Conservation (phyloP, 2,113 vertebrate genomes). For the Anser brachyrhynchus region DNA sequence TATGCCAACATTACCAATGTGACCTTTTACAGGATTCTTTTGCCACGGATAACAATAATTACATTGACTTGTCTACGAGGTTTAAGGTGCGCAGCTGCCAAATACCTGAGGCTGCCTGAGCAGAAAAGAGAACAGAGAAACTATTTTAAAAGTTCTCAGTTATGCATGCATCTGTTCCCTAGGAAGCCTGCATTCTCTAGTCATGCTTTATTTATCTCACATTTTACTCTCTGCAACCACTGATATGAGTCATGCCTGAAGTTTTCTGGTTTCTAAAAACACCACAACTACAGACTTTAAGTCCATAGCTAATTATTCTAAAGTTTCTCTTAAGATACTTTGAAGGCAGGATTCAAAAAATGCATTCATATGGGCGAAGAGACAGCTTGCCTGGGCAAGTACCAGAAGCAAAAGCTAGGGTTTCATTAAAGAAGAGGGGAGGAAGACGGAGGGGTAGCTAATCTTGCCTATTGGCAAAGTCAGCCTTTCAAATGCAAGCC, state of each 20-base stretch:
- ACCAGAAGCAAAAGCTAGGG: constrained; percentile 28
- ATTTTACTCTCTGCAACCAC: constrained; percentile 24
- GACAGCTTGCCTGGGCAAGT: constrained; percentile 41
- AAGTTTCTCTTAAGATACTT: constrained; percentile 36
- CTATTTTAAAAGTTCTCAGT: not conserved
- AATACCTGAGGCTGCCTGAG: not conserved
- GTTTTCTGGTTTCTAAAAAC: constrained; percentile 46
- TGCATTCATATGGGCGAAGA: not conserved
- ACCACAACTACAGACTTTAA: constrained; percentile 19
- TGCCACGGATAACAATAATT: not conserved
- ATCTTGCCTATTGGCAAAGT: constrained; percentile 41
- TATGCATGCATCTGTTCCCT: not conserved
- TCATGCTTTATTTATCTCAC: constrained; percentile 32
- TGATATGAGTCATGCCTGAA: constrained; percentile 27
- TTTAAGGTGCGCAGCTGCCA: not conserved
- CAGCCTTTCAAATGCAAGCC: constrained; percentile 37
- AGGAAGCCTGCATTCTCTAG: constrained; percentile 4
- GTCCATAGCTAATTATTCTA: constrained; percentile 37
- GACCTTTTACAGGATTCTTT: not conserved
- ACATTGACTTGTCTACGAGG: not conserved
- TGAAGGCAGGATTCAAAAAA: constrained; percentile 24
- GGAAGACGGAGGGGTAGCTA: not conserved
- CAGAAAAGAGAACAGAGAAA: not conserved
- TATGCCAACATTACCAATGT: not conserved
- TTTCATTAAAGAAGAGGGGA: constrained; percentile 24